Base-by-base conservation (phyloP, 2,888 invertebrate species). In the Ochropleura leucogaster region DNA sequence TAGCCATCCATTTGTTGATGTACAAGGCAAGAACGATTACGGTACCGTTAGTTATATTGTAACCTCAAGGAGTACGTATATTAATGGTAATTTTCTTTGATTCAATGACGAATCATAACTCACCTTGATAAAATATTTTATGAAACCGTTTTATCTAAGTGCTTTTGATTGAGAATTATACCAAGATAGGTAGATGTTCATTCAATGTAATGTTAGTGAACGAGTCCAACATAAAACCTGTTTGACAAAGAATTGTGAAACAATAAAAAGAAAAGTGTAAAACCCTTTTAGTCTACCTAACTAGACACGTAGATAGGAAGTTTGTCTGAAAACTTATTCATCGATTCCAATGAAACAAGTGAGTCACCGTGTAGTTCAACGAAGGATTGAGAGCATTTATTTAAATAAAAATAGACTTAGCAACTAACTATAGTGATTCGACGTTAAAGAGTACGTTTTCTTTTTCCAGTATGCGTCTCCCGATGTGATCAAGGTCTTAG, bases 401-500 rank as follows among this genome's bases (percentile, higher is more conserved):
- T 63, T 55, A 0, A 49, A 46, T 46, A 44, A 51, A 76, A 57
- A 69, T 69, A 76, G 44, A 63, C 30, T n/a, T 40, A 46, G 42
- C 16, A 60, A 62, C 16, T 62, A 18, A 40, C n/a, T 49, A 12
- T 18, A 55, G 55, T 14, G 44, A 20, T 46, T 30, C 18, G 9
- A 46, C 3, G 63, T 20, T 40, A 69, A 57, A 65, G n/a, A 40
- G 4, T 30, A 30, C 30, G 10, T 64, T 72, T 72, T 70, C 14
- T 78, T 20, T 53, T 93, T 96, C 30, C 95, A 98, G 98, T 98
- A 98, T 91, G 98, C 98, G 62, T 98, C 98, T 16, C 98, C 98
- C 65, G 98, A 98, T 92, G 98, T 98, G 60, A 98, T 98, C 53
- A 98, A 98, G 94, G 98, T 98, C 68, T 95, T 98, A 90, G 98